Conservation (phyloP, 1,140 invertebrate genomes). For the Cardiocondyla obscurior region DNA sequence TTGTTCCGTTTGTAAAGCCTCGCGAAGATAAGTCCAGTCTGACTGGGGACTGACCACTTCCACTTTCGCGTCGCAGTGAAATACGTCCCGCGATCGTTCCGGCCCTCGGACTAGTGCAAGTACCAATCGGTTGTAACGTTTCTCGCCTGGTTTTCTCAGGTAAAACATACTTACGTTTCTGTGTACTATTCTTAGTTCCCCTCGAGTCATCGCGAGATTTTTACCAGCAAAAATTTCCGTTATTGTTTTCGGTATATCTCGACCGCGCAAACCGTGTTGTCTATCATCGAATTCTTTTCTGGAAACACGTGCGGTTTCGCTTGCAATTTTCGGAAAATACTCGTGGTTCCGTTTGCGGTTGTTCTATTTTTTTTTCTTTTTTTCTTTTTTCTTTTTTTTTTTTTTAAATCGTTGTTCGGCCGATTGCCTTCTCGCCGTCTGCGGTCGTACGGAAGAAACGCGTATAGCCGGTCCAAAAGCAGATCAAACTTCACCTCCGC, state of each 20-base stretch:
- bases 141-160: neutral
- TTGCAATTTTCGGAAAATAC: slow-evolving; percentile 22
- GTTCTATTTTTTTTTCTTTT: neutral
- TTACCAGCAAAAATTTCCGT: neutral
- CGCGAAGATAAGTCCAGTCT: neutral
- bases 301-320: neutral
- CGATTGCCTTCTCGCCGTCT: neutral
- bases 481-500: slow-evolving; percentile 2
- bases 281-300: neutral
- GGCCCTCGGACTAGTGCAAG: slow-evolving; percentile 2
- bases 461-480: neutral
- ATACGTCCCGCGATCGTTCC: slow-evolving; percentile 28
- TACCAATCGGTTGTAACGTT: slow-evolving; percentile 20
- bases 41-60: neutral
- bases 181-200: neutral
- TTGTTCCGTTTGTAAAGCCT: neutral
- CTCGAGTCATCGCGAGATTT: neutral
- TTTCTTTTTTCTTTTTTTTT: neutral
- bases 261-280: neutral
- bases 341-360: neutral
- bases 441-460: neutral
- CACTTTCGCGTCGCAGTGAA: slow-evolving; percentile 33
- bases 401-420: neutral
- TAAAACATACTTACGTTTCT: neutral
- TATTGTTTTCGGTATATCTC: neutral